These are phyloP conservation scores for Melanostoma mellinum DNA, from an alignment of 2,888 invertebrate genomes.

Conservation along the genomic window DNA sequence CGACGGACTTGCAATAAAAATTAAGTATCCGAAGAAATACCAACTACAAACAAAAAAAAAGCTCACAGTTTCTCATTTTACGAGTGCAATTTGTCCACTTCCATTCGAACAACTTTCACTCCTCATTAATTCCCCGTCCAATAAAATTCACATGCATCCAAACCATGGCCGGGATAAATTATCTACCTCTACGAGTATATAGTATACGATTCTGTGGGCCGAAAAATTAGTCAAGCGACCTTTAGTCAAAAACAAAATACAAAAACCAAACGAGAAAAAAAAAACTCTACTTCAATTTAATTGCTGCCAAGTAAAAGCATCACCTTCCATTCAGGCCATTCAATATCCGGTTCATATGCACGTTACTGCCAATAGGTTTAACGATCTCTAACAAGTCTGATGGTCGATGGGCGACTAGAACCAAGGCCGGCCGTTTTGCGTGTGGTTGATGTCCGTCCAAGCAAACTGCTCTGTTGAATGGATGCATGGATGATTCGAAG, in stretches of 20 bases:
- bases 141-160: conserved; percentile 67
- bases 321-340: conserved; percentile 59
- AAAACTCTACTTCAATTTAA: conserved; percentile 62
- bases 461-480: conserved; percentile 14
- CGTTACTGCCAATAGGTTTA: conserved; percentile 68
- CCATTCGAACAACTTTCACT: conserved; percentile 70
- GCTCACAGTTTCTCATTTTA: conserved; percentile 50
- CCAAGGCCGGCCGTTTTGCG: conserved; percentile 20
- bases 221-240: conserved; percentile 66
- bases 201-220: conserved; percentile 20
- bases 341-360: conserved; percentile 67
- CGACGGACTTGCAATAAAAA: conserved; percentile 54
- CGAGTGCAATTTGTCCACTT: conserved; percentile 68
- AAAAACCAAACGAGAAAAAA: no score
- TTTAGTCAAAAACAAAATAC: conserved; percentile 47
- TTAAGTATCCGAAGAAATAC: conserved; percentile 44
- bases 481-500: conserved; percentile 69
- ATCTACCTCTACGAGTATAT: conserved; percentile 13
- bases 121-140: conserved; percentile 67
- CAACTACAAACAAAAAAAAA: conserved; percentile 5
- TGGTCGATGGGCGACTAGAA: conserved; percentile 6
- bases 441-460: conserved; percentile 36
- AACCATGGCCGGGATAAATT: conserved; percentile 38
- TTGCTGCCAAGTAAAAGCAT: conserved; percentile 64
- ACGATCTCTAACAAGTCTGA: conserved; percentile 52